These are phyloP conservation scores for Pogonophryne albipinna DNA, from an alignment of 2,797 vertebrate species.

Conservation along the genomic window DNA sequence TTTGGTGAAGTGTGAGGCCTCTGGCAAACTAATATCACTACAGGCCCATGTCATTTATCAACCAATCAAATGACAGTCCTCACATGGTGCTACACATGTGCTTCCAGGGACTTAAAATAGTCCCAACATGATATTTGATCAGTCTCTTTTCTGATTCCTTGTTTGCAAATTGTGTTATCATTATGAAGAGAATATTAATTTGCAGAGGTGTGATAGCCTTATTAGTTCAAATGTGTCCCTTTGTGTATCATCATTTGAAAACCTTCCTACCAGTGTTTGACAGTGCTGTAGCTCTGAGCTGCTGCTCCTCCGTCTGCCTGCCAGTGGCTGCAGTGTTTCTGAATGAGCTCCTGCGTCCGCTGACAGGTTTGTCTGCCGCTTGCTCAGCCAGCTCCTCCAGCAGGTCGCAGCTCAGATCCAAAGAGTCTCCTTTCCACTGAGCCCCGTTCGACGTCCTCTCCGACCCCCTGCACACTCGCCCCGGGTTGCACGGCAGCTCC, in stretches of 20 bases:
- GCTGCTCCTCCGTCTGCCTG: constrained; percentile 66
- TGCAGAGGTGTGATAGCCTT: neutral
- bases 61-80: neutral
- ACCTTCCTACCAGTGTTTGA: constrained; percentile 62
- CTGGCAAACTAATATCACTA: neutral
- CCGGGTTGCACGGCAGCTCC: constrained; percentile 74
- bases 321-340: constrained; percentile 59
- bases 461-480: constrained; percentile 69
- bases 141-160: neutral
- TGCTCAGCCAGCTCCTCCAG: constrained; percentile 75
- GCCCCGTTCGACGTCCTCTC: constrained; percentile 58
- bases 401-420: constrained; percentile 79
- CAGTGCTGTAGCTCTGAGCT: constrained; percentile 36
- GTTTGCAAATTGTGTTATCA: neutral
- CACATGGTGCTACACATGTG: neutral
- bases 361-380: constrained; percentile 78
- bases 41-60: neutral
- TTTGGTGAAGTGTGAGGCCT: neutral
- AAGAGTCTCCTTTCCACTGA: constrained; percentile 67
- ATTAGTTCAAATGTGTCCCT: neutral
- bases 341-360: constrained; percentile 86
- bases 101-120: neutral
- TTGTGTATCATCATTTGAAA: neutral
- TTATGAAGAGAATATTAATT: neutral
- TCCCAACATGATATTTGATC: neutral